These are phyloP conservation scores for Dastarcus helophoroides DNA, from an alignment of 2,888 invertebrate genomes.

Conservation along the genomic window DNA sequence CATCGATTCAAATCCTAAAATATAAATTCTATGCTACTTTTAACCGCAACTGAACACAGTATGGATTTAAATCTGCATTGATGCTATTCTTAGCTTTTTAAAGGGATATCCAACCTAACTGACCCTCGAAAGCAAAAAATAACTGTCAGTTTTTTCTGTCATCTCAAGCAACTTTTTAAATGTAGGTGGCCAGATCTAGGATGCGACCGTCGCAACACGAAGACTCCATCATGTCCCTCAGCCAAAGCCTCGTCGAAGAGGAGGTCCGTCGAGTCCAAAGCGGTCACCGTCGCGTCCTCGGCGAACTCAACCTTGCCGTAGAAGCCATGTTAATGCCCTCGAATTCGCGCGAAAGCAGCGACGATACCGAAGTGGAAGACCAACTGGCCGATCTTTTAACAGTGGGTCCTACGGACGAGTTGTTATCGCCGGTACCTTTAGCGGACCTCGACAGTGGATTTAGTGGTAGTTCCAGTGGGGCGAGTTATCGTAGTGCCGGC, in stretches of 20 bases:
- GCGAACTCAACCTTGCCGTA: constrained; percentile 72
- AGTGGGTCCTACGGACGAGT: constrained; percentile 59
- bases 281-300: constrained; percentile 69
- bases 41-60: too few relatives aligned
- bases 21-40: too few relatives aligned
- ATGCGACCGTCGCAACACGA: constrained; percentile 20
- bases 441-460: constrained; percentile 69
- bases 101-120: too few relatives aligned
- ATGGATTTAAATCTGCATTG: too few relatives aligned
- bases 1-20: too few relatives aligned
- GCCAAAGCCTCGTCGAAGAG: constrained; percentile 66
- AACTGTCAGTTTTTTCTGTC: too few relatives aligned
- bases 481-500: constrained; percentile 53
- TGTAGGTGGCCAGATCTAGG: constrained; percentile 22
- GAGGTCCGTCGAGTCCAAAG: constrained; percentile 75
- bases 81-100: too few relatives aligned
- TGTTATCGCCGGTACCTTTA: constrained; percentile 53
- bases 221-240: constrained; percentile 51
- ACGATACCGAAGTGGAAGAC: constrained; percentile 50
- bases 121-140: too few relatives aligned
- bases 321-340: constrained; percentile 87
- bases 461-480: constrained; percentile 73
- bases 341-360: constrained; percentile 45
- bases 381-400: constrained; percentile 55
- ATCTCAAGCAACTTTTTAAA: too few relatives aligned